Evolutionary conservation across 2,113 vertebrate species (phyloP).

Genomic region (Charadrius vociferus): DNA sequence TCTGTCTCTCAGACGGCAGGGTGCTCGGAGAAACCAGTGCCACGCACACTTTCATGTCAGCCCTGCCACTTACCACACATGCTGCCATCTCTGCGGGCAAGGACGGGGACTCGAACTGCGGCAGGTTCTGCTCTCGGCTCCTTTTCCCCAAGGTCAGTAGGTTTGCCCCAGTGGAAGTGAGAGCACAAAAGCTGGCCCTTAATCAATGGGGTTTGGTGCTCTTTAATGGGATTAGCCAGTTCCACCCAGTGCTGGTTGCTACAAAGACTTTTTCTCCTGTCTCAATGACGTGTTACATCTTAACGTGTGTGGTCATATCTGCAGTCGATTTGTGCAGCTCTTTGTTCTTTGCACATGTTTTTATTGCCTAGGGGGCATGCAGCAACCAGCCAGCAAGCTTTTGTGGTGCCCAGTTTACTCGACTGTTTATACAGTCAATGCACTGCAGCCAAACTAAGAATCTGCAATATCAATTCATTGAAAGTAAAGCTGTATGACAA

Average conservation of each 20-base stretch:
- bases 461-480: constrained; percentile 28
- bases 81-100: not conserved
- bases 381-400: constrained; percentile 52
- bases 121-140: not conserved
- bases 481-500: constrained; percentile 1
- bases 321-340: constrained; percentile 50
- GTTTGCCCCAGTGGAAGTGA: not conserved
- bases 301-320: constrained; percentile 66
- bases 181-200: constrained; percentile 23
- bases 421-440: constrained; percentile 30
- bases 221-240: constrained; percentile 49
- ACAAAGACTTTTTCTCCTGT: constrained; percentile 50
- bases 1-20: not conserved
- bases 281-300: constrained; percentile 29
- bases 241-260: constrained; percentile 13
- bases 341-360: constrained; percentile 63
- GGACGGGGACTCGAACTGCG: rapidly evolving
- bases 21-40: not conserved
- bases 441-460: constrained; percentile 45
- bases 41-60: not conserved
- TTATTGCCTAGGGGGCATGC: constrained; percentile 43
- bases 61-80: not conserved
- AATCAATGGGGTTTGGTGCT: constrained; percentile 18
- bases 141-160: not conserved
- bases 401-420: constrained; percentile 40